phyloP scores from a whole-genome alignment of 2,888 invertebrate species.

The Synergus umbraculus region DNA sequence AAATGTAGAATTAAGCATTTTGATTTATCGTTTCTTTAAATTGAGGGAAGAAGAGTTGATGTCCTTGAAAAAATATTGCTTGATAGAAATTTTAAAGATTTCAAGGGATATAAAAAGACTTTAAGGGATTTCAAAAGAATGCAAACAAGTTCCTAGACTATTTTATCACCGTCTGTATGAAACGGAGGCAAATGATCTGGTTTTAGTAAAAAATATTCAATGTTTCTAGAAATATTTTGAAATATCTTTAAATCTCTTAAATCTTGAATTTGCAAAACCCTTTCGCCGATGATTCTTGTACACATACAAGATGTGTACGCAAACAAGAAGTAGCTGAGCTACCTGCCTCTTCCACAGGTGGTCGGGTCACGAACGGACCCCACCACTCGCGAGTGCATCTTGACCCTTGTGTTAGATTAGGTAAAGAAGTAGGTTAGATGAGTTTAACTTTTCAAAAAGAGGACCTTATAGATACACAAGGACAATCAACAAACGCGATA shows the following conservation, averaged over 20 bases:
- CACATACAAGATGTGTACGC: conserved; percentile 55
- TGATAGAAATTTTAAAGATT: too few species aligned
- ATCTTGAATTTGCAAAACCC: not conserved
- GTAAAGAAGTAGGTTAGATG: conserved; percentile 42
- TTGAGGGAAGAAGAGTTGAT: not conserved
- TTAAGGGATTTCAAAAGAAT: too few species aligned
- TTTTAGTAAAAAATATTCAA: too few species aligned
- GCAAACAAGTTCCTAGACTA: too few species aligned
- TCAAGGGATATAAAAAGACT: too few species aligned
- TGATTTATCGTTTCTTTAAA: not conserved
- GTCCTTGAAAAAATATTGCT: too few species aligned
- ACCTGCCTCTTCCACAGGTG: conserved; percentile 73
- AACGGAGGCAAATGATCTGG: too few species aligned
- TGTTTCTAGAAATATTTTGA: too few species aligned
- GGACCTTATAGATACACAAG: not conserved
- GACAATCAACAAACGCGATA: too few species aligned
- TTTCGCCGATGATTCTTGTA: conserved; percentile 45
- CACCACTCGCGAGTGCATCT: conserved; percentile 56
- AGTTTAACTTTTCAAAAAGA: not conserved
- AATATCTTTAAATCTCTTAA: too few species aligned
- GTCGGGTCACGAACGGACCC: conserved; percentile 74
- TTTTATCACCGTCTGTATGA: too few species aligned
- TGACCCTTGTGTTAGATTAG: conserved; percentile 53
- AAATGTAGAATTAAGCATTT: not conserved
- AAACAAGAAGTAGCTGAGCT: conserved; percentile 54